These are phyloP conservation scores for Andrena cerasifolii DNA, from an alignment of 1,140 invertebrate genomes.

Conservation along the genomic window DNA sequence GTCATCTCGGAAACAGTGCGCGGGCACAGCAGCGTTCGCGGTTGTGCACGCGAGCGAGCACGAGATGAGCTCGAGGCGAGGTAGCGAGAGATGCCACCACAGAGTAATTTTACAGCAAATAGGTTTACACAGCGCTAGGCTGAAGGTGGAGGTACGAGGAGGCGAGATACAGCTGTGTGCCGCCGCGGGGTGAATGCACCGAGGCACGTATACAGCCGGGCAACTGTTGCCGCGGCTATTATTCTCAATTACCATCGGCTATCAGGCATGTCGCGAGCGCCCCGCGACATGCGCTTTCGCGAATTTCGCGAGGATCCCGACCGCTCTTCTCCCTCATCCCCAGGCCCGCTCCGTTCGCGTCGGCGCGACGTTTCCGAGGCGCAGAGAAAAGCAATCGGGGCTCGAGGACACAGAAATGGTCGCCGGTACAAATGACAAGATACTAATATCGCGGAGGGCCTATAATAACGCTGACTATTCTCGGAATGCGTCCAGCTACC, in stretches of 20 bases:
- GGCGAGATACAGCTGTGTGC: slow-evolving; percentile 52
- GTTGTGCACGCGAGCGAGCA: slow-evolving; percentile 49
- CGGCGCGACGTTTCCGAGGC: background rate
- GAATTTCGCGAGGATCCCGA: slow-evolving; percentile 41
- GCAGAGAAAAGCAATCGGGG: background rate
- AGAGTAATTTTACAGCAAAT: slow-evolving; percentile 69
- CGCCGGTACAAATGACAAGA: slow-evolving; percentile 66
- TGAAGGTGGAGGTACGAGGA: slow-evolving; percentile 50
- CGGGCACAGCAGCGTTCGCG: slow-evolving; percentile 33
- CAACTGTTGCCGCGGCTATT: slow-evolving; percentile 55
- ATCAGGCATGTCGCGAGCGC: slow-evolving; percentile 55
- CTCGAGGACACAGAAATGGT: background rate
- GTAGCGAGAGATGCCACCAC: slow-evolving; percentile 66
- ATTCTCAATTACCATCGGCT: slow-evolving; percentile 69
- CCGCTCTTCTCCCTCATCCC: slow-evolving; percentile 22
- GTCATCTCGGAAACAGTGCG: slow-evolving; percentile 48
- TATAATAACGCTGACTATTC: slow-evolving; percentile 71
- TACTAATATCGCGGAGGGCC: slow-evolving; percentile 50
- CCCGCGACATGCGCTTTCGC: slow-evolving; percentile 37
- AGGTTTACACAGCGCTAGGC: slow-evolving; percentile 64
- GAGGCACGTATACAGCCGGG: slow-evolving; percentile 31
- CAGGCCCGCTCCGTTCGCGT: background rate
- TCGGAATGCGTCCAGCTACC: slow-evolving; percentile 65
- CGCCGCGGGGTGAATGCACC: slow-evolving; percentile 62
- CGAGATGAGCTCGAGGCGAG: slow-evolving; percentile 59